phyloP scores from a whole-genome alignment of 1,140 invertebrate genomes.

The Aphelinus atriplicis region DNA sequence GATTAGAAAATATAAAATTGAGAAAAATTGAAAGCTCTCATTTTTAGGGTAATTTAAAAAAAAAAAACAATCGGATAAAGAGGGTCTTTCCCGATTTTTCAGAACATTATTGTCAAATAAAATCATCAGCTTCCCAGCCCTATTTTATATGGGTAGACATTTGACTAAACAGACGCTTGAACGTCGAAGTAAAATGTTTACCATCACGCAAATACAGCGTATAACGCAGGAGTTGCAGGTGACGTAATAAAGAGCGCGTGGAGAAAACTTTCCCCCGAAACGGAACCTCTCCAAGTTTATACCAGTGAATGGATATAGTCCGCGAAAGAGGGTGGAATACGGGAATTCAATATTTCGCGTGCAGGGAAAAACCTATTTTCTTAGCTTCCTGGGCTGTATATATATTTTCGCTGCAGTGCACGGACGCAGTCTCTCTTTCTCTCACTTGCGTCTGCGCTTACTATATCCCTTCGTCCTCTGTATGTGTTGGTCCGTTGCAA shows the following conservation, averaged over 20 bases:
- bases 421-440: not conserved
- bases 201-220: not conserved
- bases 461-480: constrained; percentile 23
- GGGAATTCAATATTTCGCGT: constrained; percentile 22
- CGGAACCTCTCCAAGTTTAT: constrained; percentile 17
- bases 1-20: too few species aligned
- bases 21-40: too few species aligned
- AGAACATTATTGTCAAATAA: too few species aligned
- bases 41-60: too few species aligned
- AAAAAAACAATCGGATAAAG: too few species aligned
- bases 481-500: constrained; percentile 35
- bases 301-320: not conserved
- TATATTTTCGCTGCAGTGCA: constrained; percentile 6
- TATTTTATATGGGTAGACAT: too few species aligned
- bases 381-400: constrained; percentile 27
- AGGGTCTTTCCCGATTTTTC: too few species aligned
- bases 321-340: constrained; percentile 23
- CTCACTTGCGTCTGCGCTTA: not conserved
- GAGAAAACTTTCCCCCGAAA: not conserved
- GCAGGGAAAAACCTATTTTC: constrained; percentile 31
- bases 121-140: too few species aligned
- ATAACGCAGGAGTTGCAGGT: constrained; percentile 8
- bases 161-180: not conserved
- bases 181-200: constrained; percentile 19
- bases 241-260: constrained; percentile 21